Evolutionary conservation across 2,888 invertebrate species (phyloP), one percentile per base, ranked within the genome.

Genomic region (Melolontha melolontha): DNA sequence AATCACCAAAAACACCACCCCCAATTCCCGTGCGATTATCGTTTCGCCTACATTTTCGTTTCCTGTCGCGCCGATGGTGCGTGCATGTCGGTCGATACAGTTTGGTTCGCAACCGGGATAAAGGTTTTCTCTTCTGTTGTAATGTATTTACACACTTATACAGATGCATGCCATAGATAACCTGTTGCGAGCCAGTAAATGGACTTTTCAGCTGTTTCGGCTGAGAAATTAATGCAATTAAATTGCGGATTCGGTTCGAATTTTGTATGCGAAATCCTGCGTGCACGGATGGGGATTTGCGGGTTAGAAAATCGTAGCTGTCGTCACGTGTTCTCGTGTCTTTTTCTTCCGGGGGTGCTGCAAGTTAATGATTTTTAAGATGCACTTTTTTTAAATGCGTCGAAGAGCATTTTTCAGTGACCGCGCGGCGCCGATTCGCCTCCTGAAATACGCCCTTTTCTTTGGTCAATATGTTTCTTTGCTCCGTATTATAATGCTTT

Each of bases 321-420:
- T 50, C 50, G 50, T 50, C 27, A 17, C 22, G 41, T 59, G 16
- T 11, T 44, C 55, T 27, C 34, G 51, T 27, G 42, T 59, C 10
- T 42, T 59, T 41, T 51, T 64, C 49, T 40, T 63, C 54, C 54
- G 54, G 54, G 54, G 54, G 27, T 42, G 42, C 27, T 42, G 79
- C 79, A 78, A 34, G 80, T 82, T 83, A 83, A 83, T 82, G 83
- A 83, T 83, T 83, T 83, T 83, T 79, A 82, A 83, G 83, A 82
- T 83, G 83, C 83, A 82, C 79, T 81, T 82, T 80, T 80, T 81
- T 80, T 73, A 75, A 79, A 81, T 81, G 82, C 81, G 80, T 82
- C 79, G 81, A 79, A 75, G 79, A 75, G 78, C 78, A 79, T 79
- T 82, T 82, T 82, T 81, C 79, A 73, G 75, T 75, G 76, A 77